Percentiles rank a stretch among this genome's conserved stretches.
Conservation (phyloP, 2,888 invertebrate species). For the Venustoraphidia nigricollis region DNA sequence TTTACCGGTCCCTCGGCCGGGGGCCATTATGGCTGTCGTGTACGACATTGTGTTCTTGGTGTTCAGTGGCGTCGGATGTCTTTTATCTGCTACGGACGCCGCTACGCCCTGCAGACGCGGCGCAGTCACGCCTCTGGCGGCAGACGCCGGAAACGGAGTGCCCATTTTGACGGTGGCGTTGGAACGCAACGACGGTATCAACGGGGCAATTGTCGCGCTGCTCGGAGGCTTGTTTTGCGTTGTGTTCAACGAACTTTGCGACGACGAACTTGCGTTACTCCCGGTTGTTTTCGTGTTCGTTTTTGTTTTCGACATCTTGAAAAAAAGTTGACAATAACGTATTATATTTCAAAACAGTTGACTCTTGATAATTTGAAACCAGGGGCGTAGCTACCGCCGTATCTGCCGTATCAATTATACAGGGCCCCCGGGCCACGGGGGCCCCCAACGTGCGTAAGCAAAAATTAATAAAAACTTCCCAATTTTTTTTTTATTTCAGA, state of each 20-base stretch:
- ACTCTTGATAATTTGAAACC: too few relatives aligned
- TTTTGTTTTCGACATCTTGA: slow-evolving; percentile 3
- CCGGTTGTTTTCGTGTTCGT: not conserved
- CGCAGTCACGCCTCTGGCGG: slow-evolving; percentile 23
- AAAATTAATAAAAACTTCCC: too few relatives aligned
- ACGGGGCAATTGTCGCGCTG: slow-evolving; percentile 11
- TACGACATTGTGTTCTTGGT: slow-evolving; percentile 41
- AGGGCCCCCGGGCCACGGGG: too few relatives aligned
- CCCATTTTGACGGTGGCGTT: slow-evolving; percentile 5
- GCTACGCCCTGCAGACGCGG: slow-evolving; percentile 30
- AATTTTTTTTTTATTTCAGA: too few relatives aligned
- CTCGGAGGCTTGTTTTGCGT: slow-evolving; percentile 15
- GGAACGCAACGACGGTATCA: slow-evolving; percentile 12
- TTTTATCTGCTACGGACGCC: slow-evolving; percentile 11
- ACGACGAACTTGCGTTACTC: slow-evolving; percentile 12
- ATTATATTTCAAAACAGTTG: not conserved
- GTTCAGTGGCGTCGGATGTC: slow-evolving; percentile 24
- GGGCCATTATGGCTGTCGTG: slow-evolving; percentile 37
- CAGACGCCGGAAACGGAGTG: slow-evolving; percentile 8
- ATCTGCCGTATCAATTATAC: too few relatives aligned
- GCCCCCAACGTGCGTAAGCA: too few relatives aligned
- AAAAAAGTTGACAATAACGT: not conserved
- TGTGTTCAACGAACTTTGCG: slow-evolving; percentile 14
- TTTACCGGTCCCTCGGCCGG: slow-evolving; percentile 24
- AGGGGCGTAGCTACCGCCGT: too few relatives aligned